Base-by-base conservation (phyloP, 1,140 invertebrate species). In the Globodera rostochiensis region DNA sequence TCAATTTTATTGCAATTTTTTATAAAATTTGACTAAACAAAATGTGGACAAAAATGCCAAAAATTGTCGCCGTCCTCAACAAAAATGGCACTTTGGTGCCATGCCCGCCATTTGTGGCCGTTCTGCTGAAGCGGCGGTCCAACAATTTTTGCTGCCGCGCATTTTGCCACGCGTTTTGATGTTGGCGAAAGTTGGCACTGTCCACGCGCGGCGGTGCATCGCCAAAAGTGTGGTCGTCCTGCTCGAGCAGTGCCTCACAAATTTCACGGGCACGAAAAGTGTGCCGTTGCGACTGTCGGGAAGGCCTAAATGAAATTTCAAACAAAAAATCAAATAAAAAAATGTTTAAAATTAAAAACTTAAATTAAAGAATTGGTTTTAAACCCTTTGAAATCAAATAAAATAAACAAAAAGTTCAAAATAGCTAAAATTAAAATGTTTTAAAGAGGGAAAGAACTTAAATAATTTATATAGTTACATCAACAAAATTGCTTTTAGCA, bases 231-330 rank as follows among this genome's bases (percentile, higher is more conserved):
- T 25, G 9, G 4, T 71, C 69, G 7, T 47, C 69, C 0, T 45
- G 60, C 60, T 66, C 60, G 3, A 78, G 66, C 70, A 78, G 19
- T 64, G 57, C 45, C 70, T 78, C 77, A n/a, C 77, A 78, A 15
- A 78, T 53, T 78, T 78, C 77, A 15, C 77, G 53, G 19, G 77
- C 77, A 4, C 77, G 66, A 78, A 78, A 78, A 36, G 70, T 66
- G 50, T 78, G 47, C 36, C 70, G 53, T 57, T 19, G 57, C 47
- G 21, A n/a, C 21, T 64, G 57, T 19, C 11, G 11, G 11, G 57
- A 64, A 19, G 5, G 57, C 5, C 57, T 64, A 19, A 64, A 4
- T 64, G 4, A 0, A 64, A 19, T 64, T 64, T 15, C 13, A 64
- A 15, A 60, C 1, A 60, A 60, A 60, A 60, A 60, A 60, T 15